Base-by-base conservation (phyloP, 2,797 vertebrate genomes). In the Tapirus indicus region DNA sequence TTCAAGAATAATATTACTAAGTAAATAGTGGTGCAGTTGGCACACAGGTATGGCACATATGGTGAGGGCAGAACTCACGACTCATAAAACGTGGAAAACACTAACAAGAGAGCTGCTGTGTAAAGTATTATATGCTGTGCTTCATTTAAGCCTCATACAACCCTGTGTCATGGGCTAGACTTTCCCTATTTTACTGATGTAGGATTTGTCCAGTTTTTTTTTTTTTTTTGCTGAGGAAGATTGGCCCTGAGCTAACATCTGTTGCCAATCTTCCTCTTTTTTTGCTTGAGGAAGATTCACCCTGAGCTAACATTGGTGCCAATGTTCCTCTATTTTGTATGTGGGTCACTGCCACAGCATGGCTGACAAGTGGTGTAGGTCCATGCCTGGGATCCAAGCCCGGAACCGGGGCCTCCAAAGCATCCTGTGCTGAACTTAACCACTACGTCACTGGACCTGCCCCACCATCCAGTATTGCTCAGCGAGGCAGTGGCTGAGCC, bases 11-110 rank as follows among this genome's bases (percentile, higher is more conserved):
- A 18, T 18, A 71, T 64, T 78, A 52, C 25, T 71, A 77, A 72
- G 38, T 60, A 89, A 88, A 82, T 0, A 49, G 6, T n/a, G 20
- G 29, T 21, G 88, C 5, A 38, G 20, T 5, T 35, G 69, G 58
- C 86, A 84, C 38, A 75, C 0, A 62, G 8, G 25, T 38, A 80
- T 20, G 58, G 68, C 35, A 72, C 78, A 94, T 58, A 66, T 1
- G 17, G 0, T 17, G 25, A 90, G 52, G 60, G 11, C 58, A 10
- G 27, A 83, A 88, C 32, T 54, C 56, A n/a, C 27, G 16, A 68
- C 86, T 66, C 35, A 95, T 87, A 72, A 91, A 91, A 93, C 35
- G 49, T 78, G 47, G 38, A 80, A 91, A 82, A 85, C 14, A 88
- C 8, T 25, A 62, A 54, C 0, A 88, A 27, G 23, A 29, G 21